phyloP scores from a whole-genome alignment of 2,797 vertebrate genomes.

The Platyrinchus mystaceus region DNA sequence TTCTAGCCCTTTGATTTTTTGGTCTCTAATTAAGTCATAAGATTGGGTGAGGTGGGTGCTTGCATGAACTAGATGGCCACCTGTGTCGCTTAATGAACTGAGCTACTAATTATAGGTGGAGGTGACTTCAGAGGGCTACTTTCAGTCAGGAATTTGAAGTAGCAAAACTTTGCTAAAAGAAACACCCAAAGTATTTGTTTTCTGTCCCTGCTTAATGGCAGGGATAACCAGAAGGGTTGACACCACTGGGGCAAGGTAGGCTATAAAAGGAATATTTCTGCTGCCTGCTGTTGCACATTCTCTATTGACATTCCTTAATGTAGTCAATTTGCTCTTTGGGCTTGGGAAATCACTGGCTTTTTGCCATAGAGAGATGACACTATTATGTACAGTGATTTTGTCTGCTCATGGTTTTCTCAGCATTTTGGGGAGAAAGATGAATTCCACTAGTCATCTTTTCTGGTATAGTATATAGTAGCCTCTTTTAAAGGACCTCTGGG shows the following conservation, averaged over 20 bases:
- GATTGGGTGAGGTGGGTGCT: not conserved
- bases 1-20: constrained; percentile 50
- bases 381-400: not conserved
- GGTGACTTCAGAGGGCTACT: constrained; percentile 25
- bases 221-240: not conserved
- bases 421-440: not conserved
- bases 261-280: not conserved
- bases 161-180: constrained; percentile 24
- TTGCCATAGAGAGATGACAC: not conserved
- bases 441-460: not conserved
- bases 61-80: not conserved
- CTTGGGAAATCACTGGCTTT: not conserved
- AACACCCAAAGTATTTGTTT: not conserved
- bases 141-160: constrained; percentile 49
- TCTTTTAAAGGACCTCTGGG: not conserved
- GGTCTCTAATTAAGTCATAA: constrained; percentile 65
- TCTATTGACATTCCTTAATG: not conserved
- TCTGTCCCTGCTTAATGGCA: not conserved
- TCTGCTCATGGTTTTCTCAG: not conserved
- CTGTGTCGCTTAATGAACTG: constrained; percentile 50
- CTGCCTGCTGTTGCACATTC: not conserved
- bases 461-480: not conserved
- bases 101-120: constrained; percentile 57
- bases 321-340: not conserved
- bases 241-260: not conserved